Base-by-base conservation (phyloP, 2,797 vertebrate species). In the Schizopygopsis malacanthus region DNA sequence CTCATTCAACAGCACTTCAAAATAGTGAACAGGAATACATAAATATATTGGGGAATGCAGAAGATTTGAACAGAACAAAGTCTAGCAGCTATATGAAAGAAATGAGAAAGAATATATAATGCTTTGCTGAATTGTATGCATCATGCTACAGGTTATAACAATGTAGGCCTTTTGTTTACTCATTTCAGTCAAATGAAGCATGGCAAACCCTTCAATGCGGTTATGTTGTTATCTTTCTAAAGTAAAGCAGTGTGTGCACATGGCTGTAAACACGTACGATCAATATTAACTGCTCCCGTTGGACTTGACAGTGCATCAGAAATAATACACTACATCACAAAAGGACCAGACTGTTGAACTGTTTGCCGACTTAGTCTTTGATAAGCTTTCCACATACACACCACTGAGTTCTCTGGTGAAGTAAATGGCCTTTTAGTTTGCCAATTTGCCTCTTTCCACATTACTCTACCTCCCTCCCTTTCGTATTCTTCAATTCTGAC, bases 241-340 rank as follows among this genome's bases (percentile, higher is more conserved):
- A 87, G 20, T 33, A 50, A 80, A 85, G 39, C 0, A 6, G 25
- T 65, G n/a, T 7, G 67, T 72, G 81, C 8, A 56, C 41, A 70
- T 41, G 56, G 61, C 50, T 52, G 72, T 72, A 82, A 65, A 56
- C 10, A 6, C 11, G 15, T 41, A 63, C 67, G 37, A 89, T 90
- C 89, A 77, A 84, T 90, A 89, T 71, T 52, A 87, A 86, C 76
- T 86, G 82, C 72, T 88, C 88, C 85, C 85, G 73, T 41, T 81
- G 85, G 89, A 85, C 41, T 71, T 65, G 52, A 89, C 82, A 87
- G 86, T 85, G 81, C 84, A 89, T 84, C 84, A 87, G 84, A 86
- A 82, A 86, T 85, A 89, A 87, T 76, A 82, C 79, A 88, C 76
- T 72, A 82, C 63, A 84, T 87, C 81, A 79, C 84, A 84, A 69